Evolutionary conservation across 2,888 invertebrate species (phyloP), one percentile per base, ranked within the genome.

Genomic region (Acleris cristana): DNA sequence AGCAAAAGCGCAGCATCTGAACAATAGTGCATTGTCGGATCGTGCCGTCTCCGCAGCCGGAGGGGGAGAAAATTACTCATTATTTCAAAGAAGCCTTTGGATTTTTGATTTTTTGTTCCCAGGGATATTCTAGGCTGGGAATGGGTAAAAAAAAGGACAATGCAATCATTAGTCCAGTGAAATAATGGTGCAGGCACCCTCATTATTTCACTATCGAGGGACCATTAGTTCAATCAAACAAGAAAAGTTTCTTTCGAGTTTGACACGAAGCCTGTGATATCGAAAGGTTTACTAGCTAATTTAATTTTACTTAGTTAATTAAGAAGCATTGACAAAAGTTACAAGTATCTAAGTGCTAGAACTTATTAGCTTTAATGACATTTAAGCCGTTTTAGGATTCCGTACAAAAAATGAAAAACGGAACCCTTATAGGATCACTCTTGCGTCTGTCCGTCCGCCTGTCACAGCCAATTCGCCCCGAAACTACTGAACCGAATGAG

Each of bases 1-100:
- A 86, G 84, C 83, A 86, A 88, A 88, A 89, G 86, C 81, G 86
- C 88, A 78, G 86, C 88, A 78, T 82, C 78, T 76, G 78, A 79
- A 88, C 86, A 87, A 88, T 84, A 81, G 81, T 69, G 70, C 72
- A 72, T 69, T 69, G 65, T 70, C 58, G 34, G 45, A 48, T 64
- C 26, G 12, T 62, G 56, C 51, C 53, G 30, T 57, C 60, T 51
- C 52, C 30, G 19, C 3, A 26, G 16, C 51, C 45, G 4, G 66
- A 51, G 45, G 40, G 58, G 48, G 58, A 48, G 26, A 3, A 26
- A 45, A 12, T 10, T 49, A 53, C 58, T 63, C 63, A 67, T 66
- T 57, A 62, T 67, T 63, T 58, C 26, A 57, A 56, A 48, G n/a
- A 60, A 51, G 48, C 53, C 19, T 45, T 26, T 19, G 30, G 62